Evolutionary conservation across 1,140 invertebrate genomes (phyloP), one percentile per base, ranked within the genome.

Genomic region (Drosophila yakuba): DNA sequence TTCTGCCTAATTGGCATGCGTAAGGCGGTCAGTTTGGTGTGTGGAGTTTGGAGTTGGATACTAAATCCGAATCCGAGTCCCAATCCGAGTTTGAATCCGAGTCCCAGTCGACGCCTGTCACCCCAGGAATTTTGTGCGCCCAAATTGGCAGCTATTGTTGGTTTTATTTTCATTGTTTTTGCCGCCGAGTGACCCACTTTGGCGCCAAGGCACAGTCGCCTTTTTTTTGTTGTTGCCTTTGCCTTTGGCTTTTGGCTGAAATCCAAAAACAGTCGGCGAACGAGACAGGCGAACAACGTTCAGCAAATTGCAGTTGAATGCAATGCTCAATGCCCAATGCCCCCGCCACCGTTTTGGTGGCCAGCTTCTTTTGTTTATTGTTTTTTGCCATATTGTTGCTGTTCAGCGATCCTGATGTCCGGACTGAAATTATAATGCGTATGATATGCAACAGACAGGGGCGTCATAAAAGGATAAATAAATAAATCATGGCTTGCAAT

Each of bases 111-210:
- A 69, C 62, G 82, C 82, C 82, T 85, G 82, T 85, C 82, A 86
- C 74, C 55, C 69, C 54, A 80, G 85, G 82, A 76, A 86, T 86
- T 86, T 82, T 88, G 55, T 88, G 74, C 61, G 79, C 82, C 82
- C 82, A 86, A 85, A 85, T 85, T 85, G 82, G 82, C 68, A 86
- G 78, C 82, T 86, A 88, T 85, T 85, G 83, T 82, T 63, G 80
- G 56, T 74, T 51, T 61, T 68, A 60, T 47, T 57, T n/a, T 58
- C 58, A 11, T 39, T 66, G 50, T 56, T 64, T 52, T 60, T 80
- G 80, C 62, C 63, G 76, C 52, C 64, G 51, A 35, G 43, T 86
- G 84, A 89, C 84, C 84, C 75, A 89, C 79, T 89, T 86, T 73
- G 75, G 78, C 78, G 78, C 82, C 78, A 78, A 76, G 61, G 73